These are phyloP conservation scores for Chelonoidis abingdonii DNA, from an alignment of 2,113 vertebrate species.

Conservation along the genomic window DNA sequence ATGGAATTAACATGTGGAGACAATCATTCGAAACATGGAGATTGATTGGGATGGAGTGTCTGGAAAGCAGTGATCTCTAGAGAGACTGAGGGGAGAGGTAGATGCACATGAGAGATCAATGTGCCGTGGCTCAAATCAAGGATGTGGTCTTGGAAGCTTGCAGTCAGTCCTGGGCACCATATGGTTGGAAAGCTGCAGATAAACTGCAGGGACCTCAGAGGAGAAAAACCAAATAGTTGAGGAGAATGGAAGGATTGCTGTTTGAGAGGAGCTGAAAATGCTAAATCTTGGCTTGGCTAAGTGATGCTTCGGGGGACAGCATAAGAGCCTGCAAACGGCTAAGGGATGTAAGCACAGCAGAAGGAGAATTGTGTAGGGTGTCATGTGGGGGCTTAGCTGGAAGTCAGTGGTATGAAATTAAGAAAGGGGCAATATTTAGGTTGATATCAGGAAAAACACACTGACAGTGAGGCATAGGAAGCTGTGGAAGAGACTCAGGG, in stretches of 20 bases:
- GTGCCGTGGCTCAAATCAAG: neutral
- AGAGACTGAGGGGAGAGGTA: neutral
- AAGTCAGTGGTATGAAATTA: neutral
- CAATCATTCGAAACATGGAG: neutral
- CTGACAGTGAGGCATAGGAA: neutral
- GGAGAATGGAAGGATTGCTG: neutral
- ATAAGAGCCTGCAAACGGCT: neutral
- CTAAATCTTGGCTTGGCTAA: neutral
- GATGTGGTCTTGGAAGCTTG: neutral
- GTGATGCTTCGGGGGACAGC: neutral
- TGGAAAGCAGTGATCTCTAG: neutral
- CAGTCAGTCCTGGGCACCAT: neutral
- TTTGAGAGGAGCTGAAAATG: neutral
- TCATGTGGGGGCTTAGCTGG: neutral
- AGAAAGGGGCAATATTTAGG: neutral
- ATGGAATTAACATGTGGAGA: neutral
- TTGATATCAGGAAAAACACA: neutral
- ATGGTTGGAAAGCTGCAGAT: neutral
- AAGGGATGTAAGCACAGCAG: neutral
- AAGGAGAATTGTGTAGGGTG: neutral
- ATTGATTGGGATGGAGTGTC: neutral
- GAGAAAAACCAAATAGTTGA: neutral
- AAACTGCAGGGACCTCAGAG: neutral
- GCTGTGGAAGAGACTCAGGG: neutral
- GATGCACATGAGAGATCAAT: fast-evolving